Percentiles rank a stretch among this genome's conserved stretches.
phyloP scores from a whole-genome alignment of 2,113 vertebrate species.

The Rana temporaria region DNA sequence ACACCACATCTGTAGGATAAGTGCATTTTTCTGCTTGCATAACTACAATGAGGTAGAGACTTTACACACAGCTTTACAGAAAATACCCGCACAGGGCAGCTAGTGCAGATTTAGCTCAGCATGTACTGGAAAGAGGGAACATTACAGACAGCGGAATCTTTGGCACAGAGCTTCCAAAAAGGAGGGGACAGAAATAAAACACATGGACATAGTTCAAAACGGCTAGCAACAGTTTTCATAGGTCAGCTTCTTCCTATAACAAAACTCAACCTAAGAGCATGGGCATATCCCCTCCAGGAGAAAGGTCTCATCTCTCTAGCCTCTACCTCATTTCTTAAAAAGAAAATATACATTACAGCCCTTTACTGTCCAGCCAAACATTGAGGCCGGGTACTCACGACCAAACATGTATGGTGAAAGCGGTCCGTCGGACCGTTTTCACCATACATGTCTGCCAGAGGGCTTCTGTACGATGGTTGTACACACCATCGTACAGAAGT shows the following conservation, averaged over 20 bases:
- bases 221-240: conserved; percentile 77
- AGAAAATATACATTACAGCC: conserved; percentile 64
- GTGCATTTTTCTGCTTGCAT: conserved; percentile 92
- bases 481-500: too few relatives aligned
- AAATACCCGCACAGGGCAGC: conserved; percentile 91
- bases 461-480: too few relatives aligned
- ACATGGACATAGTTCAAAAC: conserved; percentile 71
- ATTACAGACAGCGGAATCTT: conserved; percentile 85
- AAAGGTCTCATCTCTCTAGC: conserved; percentile 78
- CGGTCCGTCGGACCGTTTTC: too few relatives aligned
- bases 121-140: conserved; percentile 70
- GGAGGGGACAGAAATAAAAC: conserved; percentile 74
- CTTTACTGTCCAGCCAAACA: conserved; percentile 82
- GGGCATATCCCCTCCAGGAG: conserved; percentile 72
- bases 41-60: conserved; percentile 99
- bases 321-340: conserved; percentile 68
- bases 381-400: too few relatives aligned
- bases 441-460: too few relatives aligned
- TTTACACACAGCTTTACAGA: conserved; percentile 87
- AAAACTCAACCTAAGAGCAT: conserved; percentile 61
- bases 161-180: conserved; percentile 92
- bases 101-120: conserved; percentile 90
- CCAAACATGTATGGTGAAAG: too few relatives aligned
- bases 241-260: conserved; percentile 65
- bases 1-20: conserved; percentile 94